Conservation (phyloP, 2,797 vertebrate species). For the Tragelaphus eurycerus region DNA sequence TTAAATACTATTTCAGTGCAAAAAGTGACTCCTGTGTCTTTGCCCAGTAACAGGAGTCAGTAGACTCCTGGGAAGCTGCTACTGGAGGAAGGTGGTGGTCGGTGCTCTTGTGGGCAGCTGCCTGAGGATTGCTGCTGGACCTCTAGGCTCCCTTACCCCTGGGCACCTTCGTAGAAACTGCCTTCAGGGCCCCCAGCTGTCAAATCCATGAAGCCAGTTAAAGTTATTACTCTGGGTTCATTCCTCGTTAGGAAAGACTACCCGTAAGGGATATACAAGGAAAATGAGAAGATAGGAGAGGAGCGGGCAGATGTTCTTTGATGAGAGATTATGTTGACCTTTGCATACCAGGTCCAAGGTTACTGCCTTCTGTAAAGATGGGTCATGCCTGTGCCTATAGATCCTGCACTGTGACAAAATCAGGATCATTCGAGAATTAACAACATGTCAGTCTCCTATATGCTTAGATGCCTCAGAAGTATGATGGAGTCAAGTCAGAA, state of each 20-base stretch:
- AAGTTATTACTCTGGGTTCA: background rate
- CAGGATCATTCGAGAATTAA: background rate
- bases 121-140: background rate
- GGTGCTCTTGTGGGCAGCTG: background rate
- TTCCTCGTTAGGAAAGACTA: background rate
- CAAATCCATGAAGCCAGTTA: background rate
- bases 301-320: background rate
- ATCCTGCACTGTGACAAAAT: background rate
- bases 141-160: background rate
- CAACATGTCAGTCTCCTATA: background rate
- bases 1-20: background rate
- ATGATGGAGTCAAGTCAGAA: background rate
- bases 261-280: background rate
- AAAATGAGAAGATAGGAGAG: background rate
- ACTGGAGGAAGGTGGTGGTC: background rate
- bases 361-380: background rate
- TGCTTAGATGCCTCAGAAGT: background rate
- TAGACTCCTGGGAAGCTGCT: background rate
- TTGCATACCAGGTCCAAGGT: background rate
- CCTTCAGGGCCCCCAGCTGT: background rate
- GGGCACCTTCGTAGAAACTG: background rate
- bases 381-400: background rate
- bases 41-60: background rate
- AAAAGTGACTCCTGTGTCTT: background rate
- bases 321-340: background rate